Base-by-base conservation (phyloP, 2,113 vertebrate species). In the Elephas maximus region DNA sequence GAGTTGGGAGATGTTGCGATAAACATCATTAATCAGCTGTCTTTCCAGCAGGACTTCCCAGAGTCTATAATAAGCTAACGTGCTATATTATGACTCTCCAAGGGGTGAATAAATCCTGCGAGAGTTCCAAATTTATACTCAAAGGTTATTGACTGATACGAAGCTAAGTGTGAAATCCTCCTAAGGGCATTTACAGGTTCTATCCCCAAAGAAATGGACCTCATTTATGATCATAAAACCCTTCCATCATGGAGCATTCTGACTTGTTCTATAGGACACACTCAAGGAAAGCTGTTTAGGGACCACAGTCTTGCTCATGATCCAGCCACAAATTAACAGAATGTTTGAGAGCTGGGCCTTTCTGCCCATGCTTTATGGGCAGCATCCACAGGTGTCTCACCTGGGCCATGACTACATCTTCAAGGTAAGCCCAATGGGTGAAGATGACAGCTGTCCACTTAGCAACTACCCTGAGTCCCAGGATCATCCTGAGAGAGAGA, bases 41-140 rank as follows among this genome's bases (percentile, higher is more conserved):
- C 81, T 79, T 90, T 63, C 74, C 21, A 41, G n/a, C 51, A 86
- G 51, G 96, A 91, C 57, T 69, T 45, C 30, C 33, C 51, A 77
- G 93, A 26, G 60, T 10, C 41, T 57, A 4, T 37, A 45, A 67
- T 57, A 62, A 93, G 28, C 48, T 71, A 81, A 74, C 0, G 15
- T 5, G 18, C 53, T n/a, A 33, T 6, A 63, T 6, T 37, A 51
- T 3, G 1, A 73, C 48, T 83, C 80, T 80, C 73, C 20, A 30
- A 79, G 78, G 89, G n/a, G 21, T 74, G 26, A 91, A 63, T 63
- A 81, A 80, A 82, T 88, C 81, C 48, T 81, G 17, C 9, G 60
- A 80, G 57, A 89, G 91, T 69, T 76, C 53, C 86, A 53, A 37
- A 80, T 91, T 76, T 91, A 90, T 85, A 81, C 48, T 84, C 88